Conservation (phyloP, 2,113 vertebrate species). For the cat (Felis catus) region F.catus_Fca126_mat1.0 CM031414.1:80094501-80095000, state of each 20-base stretch:
- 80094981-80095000: not conserved
- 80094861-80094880: not conserved
- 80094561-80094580: slow-evolving; percentile 50
- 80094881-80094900: not conserved
- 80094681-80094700: not conserved
- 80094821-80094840: not conserved
- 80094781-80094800: not conserved
- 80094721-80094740: not conserved
- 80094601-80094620: slow-evolving; percentile 40
- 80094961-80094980: not conserved
- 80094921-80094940: not conserved
- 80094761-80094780: not conserved
- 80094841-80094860: not conserved
- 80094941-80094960: not conserved
- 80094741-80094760: not conserved
- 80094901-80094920: not conserved
- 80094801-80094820: not conserved
- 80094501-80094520: not conserved
- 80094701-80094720: not conserved
- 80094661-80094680: slow-evolving; percentile 33
- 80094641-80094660: not conserved
- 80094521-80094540: not conserved
- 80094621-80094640: not conserved
- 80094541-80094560: slow-evolving; percentile 19
- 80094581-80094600: slow-evolving; percentile 18